These are phyloP conservation scores for Atrichornis clamosus DNA, from an alignment of 2,113 vertebrate genomes.

Conservation along the genomic window DNA sequence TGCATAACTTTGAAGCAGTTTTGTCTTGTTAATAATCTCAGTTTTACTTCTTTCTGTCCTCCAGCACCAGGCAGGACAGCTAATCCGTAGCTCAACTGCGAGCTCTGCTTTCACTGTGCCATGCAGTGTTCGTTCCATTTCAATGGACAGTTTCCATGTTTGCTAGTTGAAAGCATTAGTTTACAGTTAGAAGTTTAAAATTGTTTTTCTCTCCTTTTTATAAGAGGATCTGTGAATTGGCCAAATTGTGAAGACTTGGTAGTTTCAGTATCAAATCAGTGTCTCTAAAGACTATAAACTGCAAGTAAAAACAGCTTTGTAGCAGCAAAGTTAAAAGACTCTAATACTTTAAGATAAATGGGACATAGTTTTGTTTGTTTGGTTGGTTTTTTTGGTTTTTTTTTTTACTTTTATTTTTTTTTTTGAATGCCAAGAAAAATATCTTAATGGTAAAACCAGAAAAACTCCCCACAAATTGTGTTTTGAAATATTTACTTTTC, in stretches of 20 bases:
- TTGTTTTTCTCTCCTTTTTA: not conserved
- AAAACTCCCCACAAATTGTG: not conserved
- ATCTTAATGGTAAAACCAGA: not conserved
- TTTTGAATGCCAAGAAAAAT: not conserved
- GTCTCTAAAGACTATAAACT: not conserved
- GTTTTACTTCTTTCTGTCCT: not conserved
- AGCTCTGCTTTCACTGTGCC: not conserved
- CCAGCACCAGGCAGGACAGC: not conserved
- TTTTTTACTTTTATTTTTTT: too few relatives aligned
- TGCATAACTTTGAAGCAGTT: not conserved
- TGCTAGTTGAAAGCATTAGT: not conserved
- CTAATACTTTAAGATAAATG: not conserved
- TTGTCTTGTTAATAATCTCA: not conserved
- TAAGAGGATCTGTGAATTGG: not conserved
- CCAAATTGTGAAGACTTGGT: not conserved
- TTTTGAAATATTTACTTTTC: not conserved
- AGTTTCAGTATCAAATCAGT: not conserved
- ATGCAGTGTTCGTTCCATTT: rapidly evolving
- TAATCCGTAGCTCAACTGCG: not conserved
- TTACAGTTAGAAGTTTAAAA: not conserved
- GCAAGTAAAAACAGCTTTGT: not conserved
- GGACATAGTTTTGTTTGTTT: too few relatives aligned
- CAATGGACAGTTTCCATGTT: not conserved
- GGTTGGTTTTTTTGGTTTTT: too few relatives aligned
- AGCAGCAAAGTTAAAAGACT: not conserved